Evolutionary conservation across 1,140 invertebrate genomes (phyloP).

Genomic region (Drosophila sechellia): DNA sequence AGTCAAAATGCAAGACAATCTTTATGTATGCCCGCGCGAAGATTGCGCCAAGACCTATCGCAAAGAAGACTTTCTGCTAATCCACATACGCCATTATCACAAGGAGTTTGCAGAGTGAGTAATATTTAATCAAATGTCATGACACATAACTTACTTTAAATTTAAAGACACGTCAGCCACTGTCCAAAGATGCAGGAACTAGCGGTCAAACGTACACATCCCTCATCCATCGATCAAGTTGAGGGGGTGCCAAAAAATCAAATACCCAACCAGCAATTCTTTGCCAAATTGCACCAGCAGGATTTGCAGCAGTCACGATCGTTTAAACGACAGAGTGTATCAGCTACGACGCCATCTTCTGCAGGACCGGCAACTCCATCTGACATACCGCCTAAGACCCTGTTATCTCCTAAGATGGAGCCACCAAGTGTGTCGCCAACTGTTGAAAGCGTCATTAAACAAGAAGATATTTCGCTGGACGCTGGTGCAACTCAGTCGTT

Average conservation of each 20-base stretch:
- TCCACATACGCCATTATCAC: constrained; percentile 97
- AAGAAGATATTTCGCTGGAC: constrained; percentile 7
- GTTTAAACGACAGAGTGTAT: constrained; percentile 37
- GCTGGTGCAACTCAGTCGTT: neutral
- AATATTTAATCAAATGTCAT: neutral
- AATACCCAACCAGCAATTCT: constrained; percentile 83
- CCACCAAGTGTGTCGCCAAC: neutral
- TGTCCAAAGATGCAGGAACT: constrained; percentile 94
- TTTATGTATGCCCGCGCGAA: constrained; percentile 91
- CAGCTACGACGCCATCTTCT: constrained; percentile 31
- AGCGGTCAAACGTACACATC: constrained; percentile 90
- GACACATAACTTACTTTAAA: neutral
- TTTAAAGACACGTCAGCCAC: constrained; percentile 87
- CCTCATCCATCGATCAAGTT: constrained; percentile 85
- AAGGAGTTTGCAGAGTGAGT: constrained; percentile 89
- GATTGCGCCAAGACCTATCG: constrained; percentile 94
- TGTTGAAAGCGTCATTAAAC: neutral
- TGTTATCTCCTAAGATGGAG: constrained; percentile 20
- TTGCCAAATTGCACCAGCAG: constrained; percentile 80
- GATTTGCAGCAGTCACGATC: constrained; percentile 75
- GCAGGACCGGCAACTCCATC: constrained; percentile 19
- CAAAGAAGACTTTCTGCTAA: constrained; percentile 94
- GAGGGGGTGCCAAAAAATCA: constrained; percentile 85
- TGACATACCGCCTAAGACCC: constrained; percentile 33
- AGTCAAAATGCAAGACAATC: constrained; percentile 89